Base-by-base conservation (phyloP, 2,113 vertebrate species). In the Channa argus region DNA sequence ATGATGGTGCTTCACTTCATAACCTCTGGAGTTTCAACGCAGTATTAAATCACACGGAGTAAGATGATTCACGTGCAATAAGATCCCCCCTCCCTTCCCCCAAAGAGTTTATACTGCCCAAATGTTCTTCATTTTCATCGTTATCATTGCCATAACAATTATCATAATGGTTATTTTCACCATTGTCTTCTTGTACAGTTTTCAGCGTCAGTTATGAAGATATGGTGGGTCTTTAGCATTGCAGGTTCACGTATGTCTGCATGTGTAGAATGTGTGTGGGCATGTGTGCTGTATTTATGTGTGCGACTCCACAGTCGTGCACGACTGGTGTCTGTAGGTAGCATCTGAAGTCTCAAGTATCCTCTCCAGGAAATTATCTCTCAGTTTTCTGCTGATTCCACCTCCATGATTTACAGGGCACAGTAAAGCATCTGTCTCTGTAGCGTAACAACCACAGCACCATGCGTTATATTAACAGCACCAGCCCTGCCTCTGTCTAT, bases 61-160 rank as follows among this genome's bases (percentile, higher is more conserved):
- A 97, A 98, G 96, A 97, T 98, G 98, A 94, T 97, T 98, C 96
- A 97, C 98, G 98, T 99, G 98, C 98, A 99, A 96, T 96, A 96
- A 96, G 90, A 96, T 95, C 96, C 94, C 93, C 93, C 83, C 79
- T 44, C 83, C 79, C 76, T 50, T 71, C 79, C 89, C 24, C 83
- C 74, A 67, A 68, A 86, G 73, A 88, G 90, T 90, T 85, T 82
- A 80, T 86, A 78, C 89, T 85, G 86, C 95, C 95, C 96, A 93
- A 95, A 95, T 94, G 89, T 91, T 85, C 92, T 80, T 84, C 79
- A 64, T 89, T 59, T 79, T 89, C 86, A 76, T 86, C 82, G 43
- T 84, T 67, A 63, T 77, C 77, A 39, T 85, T 79, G 65, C 79
- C 73, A 74, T 91, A 81, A 79, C 79, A 84, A 60, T 80, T 79